Conservation (phyloP, 2,888 invertebrate genomes). For the Tipula vernalis region DNA sequence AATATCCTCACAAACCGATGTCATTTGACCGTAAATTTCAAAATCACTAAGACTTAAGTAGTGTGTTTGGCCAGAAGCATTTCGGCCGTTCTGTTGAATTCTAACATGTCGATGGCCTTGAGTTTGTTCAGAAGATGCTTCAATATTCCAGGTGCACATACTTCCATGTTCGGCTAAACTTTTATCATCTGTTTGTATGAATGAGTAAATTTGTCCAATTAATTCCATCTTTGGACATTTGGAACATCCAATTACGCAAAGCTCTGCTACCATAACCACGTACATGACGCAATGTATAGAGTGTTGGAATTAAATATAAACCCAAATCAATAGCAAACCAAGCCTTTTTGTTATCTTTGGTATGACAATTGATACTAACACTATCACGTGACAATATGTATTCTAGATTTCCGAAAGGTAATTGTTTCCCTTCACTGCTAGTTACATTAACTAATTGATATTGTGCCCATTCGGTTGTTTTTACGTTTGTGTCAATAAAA, state of each 20-base stretch:
- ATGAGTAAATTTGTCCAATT: constrained; percentile 79
- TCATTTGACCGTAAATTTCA: constrained; percentile 80
- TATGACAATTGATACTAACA: constrained; percentile 93
- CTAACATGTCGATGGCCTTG: constrained; percentile 87
- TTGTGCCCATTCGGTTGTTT: constrained; percentile 79
- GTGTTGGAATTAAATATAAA: constrained; percentile 73
- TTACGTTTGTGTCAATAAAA: constrained; percentile 90
- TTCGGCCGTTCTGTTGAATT: constrained; percentile 89
- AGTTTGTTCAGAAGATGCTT: constrained; percentile 52
- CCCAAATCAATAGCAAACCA: constrained; percentile 95
- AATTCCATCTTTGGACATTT: constrained; percentile 88
- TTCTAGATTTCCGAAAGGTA: constrained; percentile 92
- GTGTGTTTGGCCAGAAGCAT: constrained; percentile 96
- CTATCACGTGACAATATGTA: constrained; percentile 86
- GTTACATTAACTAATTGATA: constrained; percentile 86
- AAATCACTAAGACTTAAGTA: constrained; percentile 90
- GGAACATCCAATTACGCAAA: constrained; percentile 90
- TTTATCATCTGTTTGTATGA: constrained; percentile 84
- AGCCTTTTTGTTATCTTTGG: constrained; percentile 88
- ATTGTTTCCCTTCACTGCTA: constrained; percentile 83
- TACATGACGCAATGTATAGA: constrained; percentile 89
- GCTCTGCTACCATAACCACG: constrained; percentile 88
- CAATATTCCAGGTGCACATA: constrained; percentile 78
- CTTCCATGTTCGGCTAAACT: constrained; percentile 90
- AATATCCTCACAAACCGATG: constrained; percentile 64